Conservation (phyloP, 2,888 invertebrate genomes). For the Apotomis turbidana region DNA sequence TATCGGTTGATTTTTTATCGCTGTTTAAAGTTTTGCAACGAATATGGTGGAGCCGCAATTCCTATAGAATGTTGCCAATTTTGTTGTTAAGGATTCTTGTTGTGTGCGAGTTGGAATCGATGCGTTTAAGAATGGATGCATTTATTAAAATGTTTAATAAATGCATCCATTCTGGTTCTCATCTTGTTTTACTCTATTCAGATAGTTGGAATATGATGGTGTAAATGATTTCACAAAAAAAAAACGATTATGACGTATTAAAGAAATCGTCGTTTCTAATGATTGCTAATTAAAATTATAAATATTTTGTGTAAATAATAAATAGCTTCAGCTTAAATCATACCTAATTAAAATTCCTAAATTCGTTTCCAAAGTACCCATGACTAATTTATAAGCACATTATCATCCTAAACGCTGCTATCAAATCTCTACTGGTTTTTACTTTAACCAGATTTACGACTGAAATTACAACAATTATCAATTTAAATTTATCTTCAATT, state of each 20-base stretch:
- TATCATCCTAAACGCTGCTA: conserved; percentile 18
- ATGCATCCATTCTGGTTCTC: too few relatives aligned
- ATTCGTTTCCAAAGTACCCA: conserved; percentile 9
- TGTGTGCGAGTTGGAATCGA: conserved; percentile 37
- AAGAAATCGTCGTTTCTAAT: too few relatives aligned
- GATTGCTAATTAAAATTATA: too few relatives aligned
- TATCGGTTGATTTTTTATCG: conserved; percentile 73
- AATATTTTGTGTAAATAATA: too few relatives aligned
- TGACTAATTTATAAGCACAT: conserved; percentile 18
- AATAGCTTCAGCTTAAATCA: background rate
- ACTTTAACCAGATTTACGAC: conserved; percentile 28
- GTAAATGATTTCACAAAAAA: too few relatives aligned
- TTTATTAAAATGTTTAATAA: background rate
- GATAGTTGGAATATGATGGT: background rate
- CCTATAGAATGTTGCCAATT: conserved; percentile 61
- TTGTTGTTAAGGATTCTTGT: conserved; percentile 50
- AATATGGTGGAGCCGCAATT: conserved; percentile 57
- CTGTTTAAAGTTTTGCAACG: conserved; percentile 64
- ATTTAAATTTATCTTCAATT: conserved; percentile 24
- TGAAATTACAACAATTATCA: conserved; percentile 18
- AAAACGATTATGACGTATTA: too few relatives aligned
- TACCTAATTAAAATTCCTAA: background rate
- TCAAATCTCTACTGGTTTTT: conserved; percentile 27
- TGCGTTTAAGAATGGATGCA: conserved; percentile 13
- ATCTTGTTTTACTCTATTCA: background rate